Evolutionary conservation across 2,888 invertebrate genomes (phyloP).

Genomic region (Agriopis aurantiaria): DNA sequence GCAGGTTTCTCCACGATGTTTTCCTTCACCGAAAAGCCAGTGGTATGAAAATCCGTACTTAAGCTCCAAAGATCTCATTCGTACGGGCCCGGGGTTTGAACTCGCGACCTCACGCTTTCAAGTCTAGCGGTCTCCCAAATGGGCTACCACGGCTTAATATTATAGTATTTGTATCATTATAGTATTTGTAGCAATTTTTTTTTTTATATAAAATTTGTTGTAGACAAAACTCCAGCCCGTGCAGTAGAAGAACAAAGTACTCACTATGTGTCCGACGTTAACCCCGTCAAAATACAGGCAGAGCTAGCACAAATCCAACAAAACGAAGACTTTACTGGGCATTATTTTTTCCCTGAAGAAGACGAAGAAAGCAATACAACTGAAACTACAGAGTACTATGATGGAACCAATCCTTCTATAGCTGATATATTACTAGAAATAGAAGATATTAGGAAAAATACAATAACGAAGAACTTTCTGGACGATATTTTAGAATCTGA

Average conservation of each 20-base stretch:
- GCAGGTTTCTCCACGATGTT: no score
- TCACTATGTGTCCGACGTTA: slow-evolving; percentile 53
- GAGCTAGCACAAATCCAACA: slow-evolving; percentile 66
- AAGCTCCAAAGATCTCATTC: no score
- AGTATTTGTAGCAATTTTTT: neutral
- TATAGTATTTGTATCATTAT: no score
- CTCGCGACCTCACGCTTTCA: no score
- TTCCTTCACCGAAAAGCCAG: no score
- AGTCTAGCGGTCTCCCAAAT: no score
- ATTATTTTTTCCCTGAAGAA: slow-evolving; percentile 81
- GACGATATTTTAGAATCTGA: slow-evolving; percentile 79
- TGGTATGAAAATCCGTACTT: no score
- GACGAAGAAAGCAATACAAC: slow-evolving; percentile 56
- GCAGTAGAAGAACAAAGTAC: slow-evolving; percentile 50
- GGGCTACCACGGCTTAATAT: no score
- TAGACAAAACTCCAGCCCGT: slow-evolving; percentile 60
- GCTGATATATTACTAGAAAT: slow-evolving; percentile 74
- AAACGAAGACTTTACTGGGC: slow-evolving; percentile 75
- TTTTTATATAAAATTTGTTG: slow-evolving; percentile 17
- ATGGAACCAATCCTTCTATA: slow-evolving; percentile 59
- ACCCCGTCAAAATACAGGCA: slow-evolving; percentile 72
- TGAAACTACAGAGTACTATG: slow-evolving; percentile 72
- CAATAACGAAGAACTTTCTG: slow-evolving; percentile 72
- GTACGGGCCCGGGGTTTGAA: no score
- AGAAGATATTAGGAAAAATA: slow-evolving; percentile 69